A percentile compares a stretch with the other conserved stretches of the same genome.
Evolutionary conservation across 2,888 invertebrate genomes (phyloP).

Genomic region (Eremobia ochroleuca): DNA sequence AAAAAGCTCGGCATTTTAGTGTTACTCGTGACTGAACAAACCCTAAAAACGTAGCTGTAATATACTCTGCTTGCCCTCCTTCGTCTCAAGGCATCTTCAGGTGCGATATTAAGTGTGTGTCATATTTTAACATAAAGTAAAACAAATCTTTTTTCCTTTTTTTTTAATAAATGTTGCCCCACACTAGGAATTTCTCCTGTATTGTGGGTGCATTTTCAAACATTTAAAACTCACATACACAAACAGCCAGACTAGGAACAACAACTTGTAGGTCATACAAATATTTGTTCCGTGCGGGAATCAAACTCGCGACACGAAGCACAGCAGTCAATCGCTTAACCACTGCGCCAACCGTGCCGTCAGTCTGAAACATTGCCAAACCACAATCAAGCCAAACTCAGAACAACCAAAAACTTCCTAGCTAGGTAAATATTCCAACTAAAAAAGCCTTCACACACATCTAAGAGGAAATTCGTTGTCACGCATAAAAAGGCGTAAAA

Average conservation of each 20-base stretch:
- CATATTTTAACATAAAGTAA: background rate
- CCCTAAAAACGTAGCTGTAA: too few relatives aligned
- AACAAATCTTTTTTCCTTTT: too few relatives aligned
- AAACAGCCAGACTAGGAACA: too few relatives aligned
- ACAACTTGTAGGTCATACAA: too few relatives aligned
- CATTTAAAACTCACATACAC: too few relatives aligned
- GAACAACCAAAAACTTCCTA: background rate
- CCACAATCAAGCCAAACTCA: background rate
- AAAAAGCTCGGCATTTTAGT: background rate
- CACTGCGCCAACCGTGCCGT: too few relatives aligned
- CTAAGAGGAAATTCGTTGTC: conserved; percentile 35
- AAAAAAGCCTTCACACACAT: background rate
- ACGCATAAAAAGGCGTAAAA: conserved; percentile 51
- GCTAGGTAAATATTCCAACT: background rate
- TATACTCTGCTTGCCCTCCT: background rate
- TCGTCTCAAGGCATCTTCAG: background rate
- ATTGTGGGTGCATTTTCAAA: too few relatives aligned
- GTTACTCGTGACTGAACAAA: background rate
- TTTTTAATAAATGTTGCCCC: too few relatives aligned
- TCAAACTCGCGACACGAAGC: too few relatives aligned
- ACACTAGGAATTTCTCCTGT: too few relatives aligned
- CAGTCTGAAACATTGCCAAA: background rate
- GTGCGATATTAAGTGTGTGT: background rate
- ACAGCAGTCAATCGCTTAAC: too few relatives aligned
- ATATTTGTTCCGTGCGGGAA: too few relatives aligned